These are phyloP conservation scores for Melanogrammus aeglefinus DNA, from an alignment of 2,797 vertebrate genomes.

Conservation along the genomic window DNA sequence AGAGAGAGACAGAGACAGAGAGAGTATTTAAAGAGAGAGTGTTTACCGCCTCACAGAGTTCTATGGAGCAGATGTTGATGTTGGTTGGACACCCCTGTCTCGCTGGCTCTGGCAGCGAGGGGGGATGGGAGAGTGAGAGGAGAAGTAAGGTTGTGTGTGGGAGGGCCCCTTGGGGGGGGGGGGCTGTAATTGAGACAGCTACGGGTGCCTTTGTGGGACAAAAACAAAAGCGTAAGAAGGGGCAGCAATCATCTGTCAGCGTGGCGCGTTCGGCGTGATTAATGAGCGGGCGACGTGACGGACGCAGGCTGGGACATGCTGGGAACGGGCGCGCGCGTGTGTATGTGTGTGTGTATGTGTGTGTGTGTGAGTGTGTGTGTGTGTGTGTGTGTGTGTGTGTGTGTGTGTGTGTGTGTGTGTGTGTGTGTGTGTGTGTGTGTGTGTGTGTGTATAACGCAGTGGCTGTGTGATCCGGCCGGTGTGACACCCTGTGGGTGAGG, in stretches of 20 bases:
- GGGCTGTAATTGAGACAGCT: slow-evolving; percentile 32
- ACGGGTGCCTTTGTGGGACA: slow-evolving; percentile 26
- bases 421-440: no score
- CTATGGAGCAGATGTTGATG: slow-evolving; percentile 67
- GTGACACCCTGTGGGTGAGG: slow-evolving; percentile 44
- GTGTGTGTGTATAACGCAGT: no score
- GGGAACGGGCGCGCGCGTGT: slow-evolving; percentile 36
- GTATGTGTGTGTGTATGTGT: no score
- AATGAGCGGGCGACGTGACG: slow-evolving; percentile 68
- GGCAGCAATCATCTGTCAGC: slow-evolving; percentile 64
- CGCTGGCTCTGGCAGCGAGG: slow-evolving; percentile 27
- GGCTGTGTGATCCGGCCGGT: slow-evolving; percentile 20
- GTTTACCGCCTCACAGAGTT: slow-evolving; percentile 62
- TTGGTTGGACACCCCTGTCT: slow-evolving; percentile 54
- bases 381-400: no score
- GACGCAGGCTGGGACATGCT: slow-evolving; percentile 61
- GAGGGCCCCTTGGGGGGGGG: slow-evolving; percentile 1
- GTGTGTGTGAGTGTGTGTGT: no score
- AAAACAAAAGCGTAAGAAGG: slow-evolving; percentile 60
- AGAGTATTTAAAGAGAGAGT: slow-evolving; percentile 21
- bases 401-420: no score
- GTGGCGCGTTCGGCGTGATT: slow-evolving; percentile 73
- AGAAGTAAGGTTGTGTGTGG: neutral
- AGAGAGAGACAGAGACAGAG: no score
- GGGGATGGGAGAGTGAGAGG: slow-evolving; percentile 19